phyloP scores from a whole-genome alignment of 2,888 invertebrate species.

The Caenorhabditis wallacei region DNA sequence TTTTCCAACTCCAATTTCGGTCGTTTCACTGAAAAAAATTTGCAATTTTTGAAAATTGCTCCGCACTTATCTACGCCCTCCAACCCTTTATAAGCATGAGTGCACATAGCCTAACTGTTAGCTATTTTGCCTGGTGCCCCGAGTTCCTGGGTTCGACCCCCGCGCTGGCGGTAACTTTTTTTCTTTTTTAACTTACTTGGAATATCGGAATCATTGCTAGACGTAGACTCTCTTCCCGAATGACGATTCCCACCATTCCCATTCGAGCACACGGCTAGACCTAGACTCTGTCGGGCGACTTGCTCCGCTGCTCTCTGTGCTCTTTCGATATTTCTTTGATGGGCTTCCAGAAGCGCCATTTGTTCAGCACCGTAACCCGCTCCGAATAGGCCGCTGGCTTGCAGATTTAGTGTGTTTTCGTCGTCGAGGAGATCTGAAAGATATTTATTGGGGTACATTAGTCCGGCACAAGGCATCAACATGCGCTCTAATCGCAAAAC shows the following conservation, averaged over 20 bases:
- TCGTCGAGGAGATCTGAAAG: constrained; percentile 72
- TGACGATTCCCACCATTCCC: constrained; percentile 37
- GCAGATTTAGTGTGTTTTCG: constrained; percentile 64
- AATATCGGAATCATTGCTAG: constrained; percentile 73
- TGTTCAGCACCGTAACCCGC: constrained; percentile 76
- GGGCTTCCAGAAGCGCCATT: constrained; percentile 78
- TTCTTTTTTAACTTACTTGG: constrained; percentile 36
- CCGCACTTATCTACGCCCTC: too few species aligned
- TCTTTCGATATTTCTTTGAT: constrained; percentile 79
- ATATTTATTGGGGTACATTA: background rate
- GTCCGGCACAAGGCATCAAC: too few species aligned
- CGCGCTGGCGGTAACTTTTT: too few species aligned
- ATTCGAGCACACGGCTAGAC: constrained; percentile 14
- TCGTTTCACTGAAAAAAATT: constrained; percentile 46
- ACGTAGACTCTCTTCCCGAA: constrained; percentile 76
- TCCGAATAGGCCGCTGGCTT: constrained; percentile 66
- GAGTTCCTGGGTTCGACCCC: too few species aligned
- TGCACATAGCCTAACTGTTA: too few species aligned
- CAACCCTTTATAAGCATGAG: too few species aligned
- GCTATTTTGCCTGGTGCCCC: too few species aligned
- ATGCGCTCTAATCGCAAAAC: too few species aligned
- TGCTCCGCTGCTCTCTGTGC: constrained; percentile 76
- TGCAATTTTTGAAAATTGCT: background rate
- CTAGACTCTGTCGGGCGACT: constrained; percentile 72
- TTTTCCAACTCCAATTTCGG: constrained; percentile 30